These are phyloP conservation scores for Drosophila pseudoananassae DNA, from an alignment of 1,140 invertebrate species.

Conservation along the genomic window DNA sequence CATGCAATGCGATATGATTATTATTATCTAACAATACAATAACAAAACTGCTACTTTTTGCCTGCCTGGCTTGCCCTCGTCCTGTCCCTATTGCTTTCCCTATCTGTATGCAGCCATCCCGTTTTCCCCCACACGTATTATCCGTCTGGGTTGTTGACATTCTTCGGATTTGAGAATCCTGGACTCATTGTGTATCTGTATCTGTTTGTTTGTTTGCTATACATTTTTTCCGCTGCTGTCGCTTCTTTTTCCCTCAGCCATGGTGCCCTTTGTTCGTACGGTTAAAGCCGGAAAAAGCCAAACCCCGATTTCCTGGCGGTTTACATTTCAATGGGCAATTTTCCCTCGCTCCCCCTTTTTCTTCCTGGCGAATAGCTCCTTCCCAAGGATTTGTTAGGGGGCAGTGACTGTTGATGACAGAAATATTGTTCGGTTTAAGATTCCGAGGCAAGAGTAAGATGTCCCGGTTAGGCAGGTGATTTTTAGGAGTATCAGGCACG, in stretches of 20 bases:
- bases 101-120: not conserved
- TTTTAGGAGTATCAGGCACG: conserved; percentile 15
- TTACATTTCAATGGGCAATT: conserved; percentile 83
- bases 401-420: conserved; percentile 64
- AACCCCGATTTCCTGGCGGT: conserved; percentile 81
- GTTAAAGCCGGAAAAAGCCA: conserved; percentile 80
- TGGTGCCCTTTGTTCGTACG: conserved; percentile 54
- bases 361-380: conserved; percentile 26
- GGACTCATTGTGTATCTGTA: conserved; percentile 67
- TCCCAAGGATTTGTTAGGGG: conserved; percentile 32
- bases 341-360: conserved; percentile 43
- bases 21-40: conserved; percentile 82
- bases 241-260: conserved; percentile 53
- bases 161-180: conserved; percentile 64
- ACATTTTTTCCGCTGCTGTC: conserved; percentile 48
- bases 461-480: conserved; percentile 31
- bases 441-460: not conserved
- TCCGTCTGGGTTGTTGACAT: conserved; percentile 69
- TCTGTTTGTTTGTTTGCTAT: conserved; percentile 59
- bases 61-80: conserved; percentile 41
- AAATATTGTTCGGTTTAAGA: conserved; percentile 18
- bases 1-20: conserved; percentile 82
- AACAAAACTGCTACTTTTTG: conserved; percentile 80
- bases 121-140: conserved; percentile 8
- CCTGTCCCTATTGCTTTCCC: conserved; percentile 4